Evolutionary conservation across 2,113 vertebrate genomes (phyloP), one percentile per base, ranked within the genome.

Genomic region (Eonycteris spelaea): DNA sequence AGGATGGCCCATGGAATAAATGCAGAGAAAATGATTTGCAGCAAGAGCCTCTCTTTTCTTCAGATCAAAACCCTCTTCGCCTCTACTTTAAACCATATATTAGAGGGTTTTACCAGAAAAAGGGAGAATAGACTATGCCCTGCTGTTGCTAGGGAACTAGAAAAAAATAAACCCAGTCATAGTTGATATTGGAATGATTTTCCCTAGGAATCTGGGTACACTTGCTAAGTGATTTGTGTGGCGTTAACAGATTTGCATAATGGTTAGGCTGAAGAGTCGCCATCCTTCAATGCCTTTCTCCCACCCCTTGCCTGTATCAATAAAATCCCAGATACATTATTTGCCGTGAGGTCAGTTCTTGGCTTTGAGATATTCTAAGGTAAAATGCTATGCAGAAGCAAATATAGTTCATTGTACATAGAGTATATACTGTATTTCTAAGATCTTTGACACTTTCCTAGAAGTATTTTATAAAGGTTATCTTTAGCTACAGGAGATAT

Each of bases 61-160:
- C 38, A 79, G 28, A 86, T 90, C 22, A 92, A 45, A 15, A 2
- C 2, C 33, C 10, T 0, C n/a, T 57, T 92, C 2, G 7, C 84
- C 19, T 68, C 30, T 35, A 38, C n/a, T 89, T 91, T 70, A 96
- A 83, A 89, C 19, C 38, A 51, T 26, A 1, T 86, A 45, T 40
- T 63, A 93, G 15, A 88, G 33, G 51, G 45, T 74, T 94, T 96
- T 85, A 51, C 38, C n/a, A 78, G 90, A 38, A 61, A 67, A 74
- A 38, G 33, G 43, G 77, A 85, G 77, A 91, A n/a, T 33, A 74
- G 87, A 88, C 30, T 70, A 63, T 74, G 45, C 65, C 59, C 26
- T 86, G 63, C 77, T 97, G 94, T 97, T 98, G 95, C 96, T 96
- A 97, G 91, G 96, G 71, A 96, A 97, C 96, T 30, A 79, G 75